A percentile compares a stretch with the other conserved stretches of the same genome.
Evolutionary conservation across 2,113 vertebrate genomes (phyloP).

Genomic region (Thermophis baileyi): DNA sequence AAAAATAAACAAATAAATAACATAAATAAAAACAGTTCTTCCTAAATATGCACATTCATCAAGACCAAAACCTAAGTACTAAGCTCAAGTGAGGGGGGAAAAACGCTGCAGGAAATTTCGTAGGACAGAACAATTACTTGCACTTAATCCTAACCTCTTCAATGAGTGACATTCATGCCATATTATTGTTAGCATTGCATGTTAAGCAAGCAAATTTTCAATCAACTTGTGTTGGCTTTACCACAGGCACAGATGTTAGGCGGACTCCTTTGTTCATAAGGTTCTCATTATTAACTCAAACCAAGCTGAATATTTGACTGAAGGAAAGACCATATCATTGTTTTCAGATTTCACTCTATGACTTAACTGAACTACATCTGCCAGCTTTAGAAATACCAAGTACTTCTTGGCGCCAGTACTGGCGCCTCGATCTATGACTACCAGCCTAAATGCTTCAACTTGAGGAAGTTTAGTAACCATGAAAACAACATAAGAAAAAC

Average conservation of each 20-base stretch:
- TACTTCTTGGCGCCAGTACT: slow-evolving; percentile 71
- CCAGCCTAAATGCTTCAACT: slow-evolving; percentile 65
- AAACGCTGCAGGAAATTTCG: slow-evolving; percentile 29
- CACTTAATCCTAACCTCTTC: slow-evolving; percentile 66
- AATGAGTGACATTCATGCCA: slow-evolving; percentile 67
- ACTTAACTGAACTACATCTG: slow-evolving; percentile 79
- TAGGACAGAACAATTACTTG: slow-evolving; percentile 48
- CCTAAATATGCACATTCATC: slow-evolving; percentile 24
- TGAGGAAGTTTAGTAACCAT: slow-evolving; percentile 70
- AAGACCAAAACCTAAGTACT: slow-evolving; percentile 2
- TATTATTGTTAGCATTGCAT: slow-evolving; percentile 72
- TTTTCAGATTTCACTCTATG: slow-evolving; percentile 79
- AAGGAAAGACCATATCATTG: slow-evolving; percentile 80
- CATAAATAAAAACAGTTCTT: neutral
- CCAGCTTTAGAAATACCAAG: slow-evolving; percentile 77
- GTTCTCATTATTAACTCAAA: slow-evolving; percentile 85
- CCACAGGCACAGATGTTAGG: slow-evolving; percentile 79
- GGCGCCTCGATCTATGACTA: slow-evolving; percentile 71
- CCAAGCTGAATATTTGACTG: slow-evolving; percentile 75
- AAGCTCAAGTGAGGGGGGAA: slow-evolving; percentile 39
- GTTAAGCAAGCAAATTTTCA: slow-evolving; percentile 77
- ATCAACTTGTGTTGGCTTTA: slow-evolving; percentile 73
- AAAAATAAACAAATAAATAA: neutral
- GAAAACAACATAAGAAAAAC: slow-evolving; percentile 72
- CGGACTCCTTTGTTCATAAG: slow-evolving; percentile 79